Percentiles rank a stretch among this genome's conserved stretches.
These are phyloP conservation scores for Trachythela sp. DNA, from an alignment of 64 coral and sea anemone species.

Conservation along the genomic window DNA sequence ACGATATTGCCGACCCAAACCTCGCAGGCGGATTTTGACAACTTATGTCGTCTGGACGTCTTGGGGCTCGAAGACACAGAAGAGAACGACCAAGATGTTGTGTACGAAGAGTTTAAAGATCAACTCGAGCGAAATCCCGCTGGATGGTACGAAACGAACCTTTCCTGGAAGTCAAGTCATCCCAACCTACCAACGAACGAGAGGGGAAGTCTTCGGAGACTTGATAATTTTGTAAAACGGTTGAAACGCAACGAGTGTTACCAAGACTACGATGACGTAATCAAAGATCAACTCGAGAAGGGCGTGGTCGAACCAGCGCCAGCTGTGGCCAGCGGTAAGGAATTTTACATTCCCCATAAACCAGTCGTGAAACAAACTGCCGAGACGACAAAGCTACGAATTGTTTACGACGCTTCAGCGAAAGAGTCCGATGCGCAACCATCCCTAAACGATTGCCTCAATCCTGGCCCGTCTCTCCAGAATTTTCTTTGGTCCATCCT, in stretches of 20 bases:
- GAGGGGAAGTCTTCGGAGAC: not conserved
- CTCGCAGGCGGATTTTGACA: not conserved
- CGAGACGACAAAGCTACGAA: constrained; percentile 1
- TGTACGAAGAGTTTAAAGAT: constrained; percentile 20
- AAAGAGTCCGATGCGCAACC: not conserved
- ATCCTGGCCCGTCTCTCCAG: constrained; percentile 32
- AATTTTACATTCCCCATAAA: not conserved
- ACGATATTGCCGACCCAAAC: no score
- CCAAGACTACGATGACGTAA: not conserved
- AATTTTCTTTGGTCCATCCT: not conserved
- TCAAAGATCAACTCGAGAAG: not conserved
- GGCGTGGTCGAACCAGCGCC: constrained; percentile 1
- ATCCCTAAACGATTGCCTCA: constrained; percentile 49
- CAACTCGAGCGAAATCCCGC: not conserved
- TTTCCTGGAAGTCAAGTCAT: not conserved
- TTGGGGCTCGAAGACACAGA: constrained; percentile 1
- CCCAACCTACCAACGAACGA: not conserved
- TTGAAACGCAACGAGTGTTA: not conserved
- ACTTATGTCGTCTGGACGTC: constrained; percentile 3
- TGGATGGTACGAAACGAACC: not conserved
- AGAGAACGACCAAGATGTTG: not conserved
- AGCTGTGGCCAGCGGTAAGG: not conserved
- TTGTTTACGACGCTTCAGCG: constrained; percentile 37
- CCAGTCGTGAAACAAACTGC: not conserved
- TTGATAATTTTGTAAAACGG: not conserved